Conservation (phyloP, 2,888 invertebrate species). For the Suillia variegata region DNA sequence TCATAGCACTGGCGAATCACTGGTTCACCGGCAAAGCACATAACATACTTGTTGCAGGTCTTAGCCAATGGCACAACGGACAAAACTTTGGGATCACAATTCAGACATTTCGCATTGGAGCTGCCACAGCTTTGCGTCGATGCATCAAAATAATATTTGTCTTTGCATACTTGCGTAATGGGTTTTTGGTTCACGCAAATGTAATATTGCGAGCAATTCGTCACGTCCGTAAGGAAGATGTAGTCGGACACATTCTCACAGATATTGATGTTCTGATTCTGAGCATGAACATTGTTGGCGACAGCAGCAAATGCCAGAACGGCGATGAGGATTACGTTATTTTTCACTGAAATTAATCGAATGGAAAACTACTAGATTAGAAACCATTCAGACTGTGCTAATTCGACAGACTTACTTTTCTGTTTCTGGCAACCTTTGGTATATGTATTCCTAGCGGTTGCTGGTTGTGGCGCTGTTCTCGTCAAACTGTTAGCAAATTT, state of each 20-base stretch:
- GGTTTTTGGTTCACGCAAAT: conserved; percentile 11
- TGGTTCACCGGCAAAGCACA: conserved; percentile 21
- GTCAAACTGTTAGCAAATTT: conserved; percentile 9
- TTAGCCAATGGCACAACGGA: background rate
- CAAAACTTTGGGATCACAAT: background rate
- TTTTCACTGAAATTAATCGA: conserved; percentile 12
- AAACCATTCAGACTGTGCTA: background rate
- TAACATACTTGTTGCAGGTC: conserved; percentile 25
- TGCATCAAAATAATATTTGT: conserved; percentile 8
- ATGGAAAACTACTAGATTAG: background rate
- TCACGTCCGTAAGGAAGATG: conserved; percentile 39
- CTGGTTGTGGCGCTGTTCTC: too few species aligned
- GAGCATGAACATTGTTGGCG: background rate
- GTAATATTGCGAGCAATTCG: conserved; percentile 29
- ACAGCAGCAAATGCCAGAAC: conserved; percentile 14
- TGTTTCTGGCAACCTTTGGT: background rate
- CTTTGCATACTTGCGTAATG: conserved; percentile 9
- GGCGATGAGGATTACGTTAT: conserved; percentile 18
- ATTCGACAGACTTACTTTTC: too few species aligned
- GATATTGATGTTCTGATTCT: conserved; percentile 29
- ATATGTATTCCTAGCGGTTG: background rate
- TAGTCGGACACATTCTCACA: conserved; percentile 37
- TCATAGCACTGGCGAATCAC: conserved; percentile 23
- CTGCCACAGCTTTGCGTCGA: conserved; percentile 9
- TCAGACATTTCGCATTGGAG: background rate